Percentiles rank a stretch among this genome's conserved stretches.
These are phyloP conservation scores for Agrilus mali DNA, from an alignment of 2,888 invertebrate genomes.

Conservation along the genomic window DNA sequence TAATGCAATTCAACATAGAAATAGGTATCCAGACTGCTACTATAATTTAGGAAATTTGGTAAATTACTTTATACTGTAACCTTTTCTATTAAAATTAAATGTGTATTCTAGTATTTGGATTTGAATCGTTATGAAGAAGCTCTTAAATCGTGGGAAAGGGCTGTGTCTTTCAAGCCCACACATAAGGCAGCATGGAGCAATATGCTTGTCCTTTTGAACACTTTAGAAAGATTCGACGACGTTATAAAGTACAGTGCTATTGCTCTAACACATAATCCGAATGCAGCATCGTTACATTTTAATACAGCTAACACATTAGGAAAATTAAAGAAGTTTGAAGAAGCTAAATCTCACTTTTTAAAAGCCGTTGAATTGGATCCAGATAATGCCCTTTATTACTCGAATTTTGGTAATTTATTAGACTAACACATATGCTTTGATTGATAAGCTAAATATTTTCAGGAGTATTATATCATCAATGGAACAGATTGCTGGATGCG, in stretches of 20 bases:
- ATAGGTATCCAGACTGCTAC: conserved; percentile 80
- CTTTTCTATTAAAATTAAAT: neutral
- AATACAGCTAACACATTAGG: conserved; percentile 82
- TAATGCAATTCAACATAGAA: conserved; percentile 63
- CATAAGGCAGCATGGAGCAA: conserved; percentile 90
- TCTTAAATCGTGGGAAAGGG: conserved; percentile 67
- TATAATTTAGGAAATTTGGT: conserved; percentile 94
- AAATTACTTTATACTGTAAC: conserved; percentile 19
- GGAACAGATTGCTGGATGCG: conserved; percentile 67
- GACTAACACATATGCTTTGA: neutral
- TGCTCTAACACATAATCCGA: conserved; percentile 58
- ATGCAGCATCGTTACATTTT: conserved; percentile 69
- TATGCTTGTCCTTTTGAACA: conserved; percentile 71
- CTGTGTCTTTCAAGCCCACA: conserved; percentile 61
- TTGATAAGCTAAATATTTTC: conserved; percentile 21
- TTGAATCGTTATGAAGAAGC: conserved; percentile 62
- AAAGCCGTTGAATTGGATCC: conserved; percentile 58
- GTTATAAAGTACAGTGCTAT: conserved; percentile 58
- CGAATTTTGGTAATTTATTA: conserved; percentile 65
- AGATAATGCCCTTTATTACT: conserved; percentile 67
- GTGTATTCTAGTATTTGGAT: conserved; percentile 59
- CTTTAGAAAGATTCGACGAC: conserved; percentile 40
- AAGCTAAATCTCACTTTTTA: conserved; percentile 72
- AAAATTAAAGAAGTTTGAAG: conserved; percentile 60
- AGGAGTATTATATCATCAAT: conserved; percentile 88